Evolutionary conservation across 2,797 vertebrate species (phyloP), one percentile per base, ranked within the genome.

Genomic region (Darevskia nairensis): DNA sequence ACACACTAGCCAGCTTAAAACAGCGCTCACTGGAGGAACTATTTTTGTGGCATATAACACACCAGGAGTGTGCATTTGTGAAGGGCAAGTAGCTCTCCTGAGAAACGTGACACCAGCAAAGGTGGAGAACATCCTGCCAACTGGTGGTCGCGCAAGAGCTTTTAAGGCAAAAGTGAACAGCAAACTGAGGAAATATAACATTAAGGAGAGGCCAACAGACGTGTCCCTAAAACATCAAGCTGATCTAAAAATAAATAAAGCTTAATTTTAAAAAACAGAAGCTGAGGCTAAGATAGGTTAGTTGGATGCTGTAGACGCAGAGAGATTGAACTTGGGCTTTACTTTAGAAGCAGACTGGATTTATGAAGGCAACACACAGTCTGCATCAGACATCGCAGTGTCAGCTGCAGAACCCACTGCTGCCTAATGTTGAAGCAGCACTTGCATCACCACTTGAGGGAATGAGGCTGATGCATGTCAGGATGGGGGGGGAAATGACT

Each of bases 251-350:
- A 61, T 27, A 72, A 68, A 41, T 59, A 79, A 83, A 17, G 13
- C n/a, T 11, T 27, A 13, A 44, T 78, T 35, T 44, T 39, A 39
- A 46, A 80, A 68, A 66, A 27, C 27, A 41, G 32, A 80, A 11
- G 3, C 55, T 50, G 66, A 6, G 68, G 35, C 46, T 61, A 79
- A 3, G 61, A 59, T 61, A 27, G 25, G 9, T 64, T 55, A 55
- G 13, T 55, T 78, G 68, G 39, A 59, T 32, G 64, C 29, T 41
- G 46, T 29, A 68, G 46, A 69, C 11, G 13, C 23, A 29, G 19
- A n/a, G 32, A 85, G 32, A 86, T 86, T 82, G 59, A 75, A 82
- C 27, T 69, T n/a, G 9, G 72, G 88, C 64, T 32, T 82, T 61
- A 39, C 29, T 35, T 46, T 80, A 83, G 17, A 4, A 32, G 59